These are phyloP conservation scores for Campoplex capitator DNA, from an alignment of 2,888 invertebrate species.

Conservation along the genomic window DNA sequence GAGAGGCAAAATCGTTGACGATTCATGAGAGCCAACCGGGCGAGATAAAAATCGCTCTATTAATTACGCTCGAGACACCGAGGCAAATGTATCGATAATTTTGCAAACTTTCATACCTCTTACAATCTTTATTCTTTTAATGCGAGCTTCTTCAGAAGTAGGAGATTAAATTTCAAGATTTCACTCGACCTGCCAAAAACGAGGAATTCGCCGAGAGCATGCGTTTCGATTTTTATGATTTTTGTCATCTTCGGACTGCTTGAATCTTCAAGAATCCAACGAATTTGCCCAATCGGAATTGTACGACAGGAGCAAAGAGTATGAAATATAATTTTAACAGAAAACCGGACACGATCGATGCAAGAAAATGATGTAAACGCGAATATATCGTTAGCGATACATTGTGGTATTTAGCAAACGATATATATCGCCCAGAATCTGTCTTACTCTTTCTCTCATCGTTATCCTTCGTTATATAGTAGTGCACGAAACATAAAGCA, in stretches of 20 bases:
- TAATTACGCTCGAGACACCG: neutral
- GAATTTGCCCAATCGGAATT: neutral
- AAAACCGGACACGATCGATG: slow-evolving; percentile 71
- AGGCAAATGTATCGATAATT: neutral
- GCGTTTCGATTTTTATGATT: too few relatives aligned
- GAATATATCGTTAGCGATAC: slow-evolving; percentile 51
- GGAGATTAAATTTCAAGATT: neutral
- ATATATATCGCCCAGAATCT: slow-evolving; percentile 43
- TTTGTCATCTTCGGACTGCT: too few relatives aligned
- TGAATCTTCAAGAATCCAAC: neutral
- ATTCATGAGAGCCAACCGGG: neutral
- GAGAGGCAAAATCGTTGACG: slow-evolving; percentile 25
- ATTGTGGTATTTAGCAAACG: slow-evolving; percentile 57
- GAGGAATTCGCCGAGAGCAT: too few relatives aligned
- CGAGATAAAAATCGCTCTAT: slow-evolving; percentile 11
- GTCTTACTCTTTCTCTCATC: slow-evolving; percentile 55
- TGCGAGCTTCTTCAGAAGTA: neutral
- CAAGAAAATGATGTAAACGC: slow-evolving; percentile 78
- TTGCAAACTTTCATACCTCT: neutral
- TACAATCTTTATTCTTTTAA: neutral
- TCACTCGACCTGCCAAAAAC: neutral
- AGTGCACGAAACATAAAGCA: slow-evolving; percentile 40
- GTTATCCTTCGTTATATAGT: slow-evolving; percentile 37
- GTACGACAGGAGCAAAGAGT: neutral
- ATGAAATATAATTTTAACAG: slow-evolving; percentile 18